These are phyloP conservation scores for Clunio marinus DNA, from an alignment of 2,888 invertebrate species.

Conservation along the genomic window DNA sequence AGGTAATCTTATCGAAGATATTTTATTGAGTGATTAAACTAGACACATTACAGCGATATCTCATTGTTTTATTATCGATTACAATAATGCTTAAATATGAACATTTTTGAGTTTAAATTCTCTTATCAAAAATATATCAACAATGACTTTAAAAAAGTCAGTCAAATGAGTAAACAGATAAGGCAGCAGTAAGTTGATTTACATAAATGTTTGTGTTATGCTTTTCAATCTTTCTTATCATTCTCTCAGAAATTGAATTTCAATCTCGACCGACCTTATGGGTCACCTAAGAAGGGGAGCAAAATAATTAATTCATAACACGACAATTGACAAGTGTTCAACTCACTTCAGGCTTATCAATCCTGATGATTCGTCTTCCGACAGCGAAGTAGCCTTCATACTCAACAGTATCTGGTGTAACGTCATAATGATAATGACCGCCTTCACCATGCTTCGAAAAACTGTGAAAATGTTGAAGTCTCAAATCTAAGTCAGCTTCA, in stretches of 20 bases:
- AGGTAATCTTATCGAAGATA: no score
- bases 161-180: no score
- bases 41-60: no score
- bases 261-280: slow-evolving; percentile 16
- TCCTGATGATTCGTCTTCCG: slow-evolving; percentile 66
- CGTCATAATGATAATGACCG: slow-evolving; percentile 96
- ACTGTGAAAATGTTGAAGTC: slow-evolving; percentile 95
- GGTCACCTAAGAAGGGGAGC: neutral
- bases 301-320: slow-evolving; percentile 8
- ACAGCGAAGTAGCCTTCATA: slow-evolving; percentile 87
- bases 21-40: no score
- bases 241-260: neutral
- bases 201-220: neutral
- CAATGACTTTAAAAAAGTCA: no score
- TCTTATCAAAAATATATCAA: no score
- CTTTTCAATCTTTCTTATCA: neutral
- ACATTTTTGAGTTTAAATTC: no score
- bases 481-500: slow-evolving; percentile 80
- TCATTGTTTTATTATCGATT: no score
- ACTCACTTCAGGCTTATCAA: slow-evolving; percentile 63
- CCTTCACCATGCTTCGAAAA: slow-evolving; percentile 77
- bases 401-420: slow-evolving; percentile 75
- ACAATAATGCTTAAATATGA: no score
- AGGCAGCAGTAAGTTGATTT: neutral
- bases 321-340: neutral